Percentiles rank a stretch among this genome's conserved stretches.
phyloP scores from a whole-genome alignment of 2,113 vertebrate species.

The Pangasianodon gigas region DNA sequence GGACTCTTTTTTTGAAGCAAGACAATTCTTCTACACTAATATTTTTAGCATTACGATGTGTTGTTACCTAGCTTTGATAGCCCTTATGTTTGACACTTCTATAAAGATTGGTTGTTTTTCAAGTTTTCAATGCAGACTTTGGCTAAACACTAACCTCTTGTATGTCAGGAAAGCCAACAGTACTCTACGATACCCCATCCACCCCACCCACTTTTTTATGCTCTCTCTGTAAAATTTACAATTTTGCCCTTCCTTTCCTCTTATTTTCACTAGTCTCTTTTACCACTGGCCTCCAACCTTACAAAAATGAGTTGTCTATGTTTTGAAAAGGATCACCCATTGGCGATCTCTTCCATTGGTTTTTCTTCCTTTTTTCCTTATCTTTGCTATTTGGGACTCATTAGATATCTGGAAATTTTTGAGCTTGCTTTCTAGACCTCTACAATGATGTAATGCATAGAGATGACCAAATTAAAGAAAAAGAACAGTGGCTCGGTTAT shows the following conservation, averaged over 20 bases:
- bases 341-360: neutral
- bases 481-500: neutral
- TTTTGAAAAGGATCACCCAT: neutral
- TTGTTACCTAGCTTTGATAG: neutral
- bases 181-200: slow-evolving; percentile 33
- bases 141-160: neutral
- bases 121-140: neutral
- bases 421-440: neutral
- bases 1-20: neutral
- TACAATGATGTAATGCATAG: neutral
- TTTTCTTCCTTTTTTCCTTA: neutral
- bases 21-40: neutral
- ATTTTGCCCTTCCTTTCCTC: slow-evolving; percentile 38
- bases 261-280: slow-evolving; percentile 51
- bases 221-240: slow-evolving; percentile 55
- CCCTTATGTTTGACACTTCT: neutral
- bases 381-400: neutral
- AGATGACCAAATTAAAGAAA: neutral
- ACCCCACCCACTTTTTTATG: too few relatives aligned
- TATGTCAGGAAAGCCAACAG: neutral
- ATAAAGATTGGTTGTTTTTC: neutral
- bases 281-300: slow-evolving; percentile 45
- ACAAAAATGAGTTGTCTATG: slow-evolving; percentile 65
- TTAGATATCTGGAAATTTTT: neutral
- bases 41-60: neutral